Evolutionary conservation across 2,888 invertebrate genomes (phyloP), one percentile per base, ranked within the genome.

Genomic region (Sipha maydis): DNA sequence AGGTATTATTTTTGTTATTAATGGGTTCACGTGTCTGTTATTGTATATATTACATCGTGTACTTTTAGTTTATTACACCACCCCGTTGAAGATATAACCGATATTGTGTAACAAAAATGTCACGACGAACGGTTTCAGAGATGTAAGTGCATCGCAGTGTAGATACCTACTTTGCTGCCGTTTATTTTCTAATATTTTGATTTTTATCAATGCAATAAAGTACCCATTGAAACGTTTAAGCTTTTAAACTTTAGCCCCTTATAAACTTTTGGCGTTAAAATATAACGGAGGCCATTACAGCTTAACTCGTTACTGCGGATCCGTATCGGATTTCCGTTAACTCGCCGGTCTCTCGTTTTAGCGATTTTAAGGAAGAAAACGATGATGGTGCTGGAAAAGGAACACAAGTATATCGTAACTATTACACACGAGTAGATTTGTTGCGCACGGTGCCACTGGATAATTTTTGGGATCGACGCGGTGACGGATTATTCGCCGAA

Each of bases 271-370:
- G 77, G 85, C 85, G 77, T 77, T 77, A 77, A 77, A 85, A 77
- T 85, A 85, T 61, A 85, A 41, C 76, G 85, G 77, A 17, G 25
- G 48, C 85, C 31, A 67, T 84, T 84, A 76, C 56, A 75, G 76
- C 75, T 84, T 76, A 85, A 85, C 85, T 28, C 85, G 85, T 76
- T 69, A 85, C 34, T 67, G 77, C 41, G 85, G 56, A 85, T 85
- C 67, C 85, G 77, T 77, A 85, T 85, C 84, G 85, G 85, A 85
- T 85, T 85, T 77, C 85, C 85, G 84, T 84, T 84, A 56, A 61
- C 28, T 77, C 84, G 41, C 31, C 31, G 67, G 28, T 41, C 61
- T 77, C 56, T 67, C 48, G 67, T 67, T 48, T 85, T 77, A 48
- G 77, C 31, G 67, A 84, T 76, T 84, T 84, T 61, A 76, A 76